Evolutionary conservation across 2,113 vertebrate species (phyloP).

Genomic region (Laticauda colubrina): DNA sequence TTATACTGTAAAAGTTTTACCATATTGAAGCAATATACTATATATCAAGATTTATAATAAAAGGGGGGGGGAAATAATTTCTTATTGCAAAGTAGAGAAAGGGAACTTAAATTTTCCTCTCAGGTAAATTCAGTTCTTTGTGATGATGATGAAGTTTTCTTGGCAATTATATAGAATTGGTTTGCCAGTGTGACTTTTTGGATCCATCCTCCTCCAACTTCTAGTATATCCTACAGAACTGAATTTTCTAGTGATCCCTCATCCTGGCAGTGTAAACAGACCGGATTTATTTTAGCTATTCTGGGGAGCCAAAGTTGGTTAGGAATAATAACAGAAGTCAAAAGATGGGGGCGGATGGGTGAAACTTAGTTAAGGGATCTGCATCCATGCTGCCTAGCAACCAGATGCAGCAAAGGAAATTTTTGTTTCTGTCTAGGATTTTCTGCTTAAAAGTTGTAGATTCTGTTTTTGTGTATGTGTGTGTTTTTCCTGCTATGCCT

Average conservation of each 20-base stretch:
- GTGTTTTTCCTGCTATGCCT: neutral
- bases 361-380: neutral
- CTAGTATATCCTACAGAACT: neutral
- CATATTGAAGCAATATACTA: neutral
- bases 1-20: neutral
- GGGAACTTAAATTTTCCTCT: neutral
- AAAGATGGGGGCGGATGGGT: neutral
- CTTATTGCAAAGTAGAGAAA: neutral
- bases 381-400: neutral
- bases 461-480: neutral
- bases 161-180: neutral
- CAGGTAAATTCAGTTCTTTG: neutral
- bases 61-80: neutral
- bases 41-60: neutral
- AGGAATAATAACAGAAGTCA: neutral
- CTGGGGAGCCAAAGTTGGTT: neutral
- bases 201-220: neutral
- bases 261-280: neutral
- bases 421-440: neutral
- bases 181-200: neutral
- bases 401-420: neutral
- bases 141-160: neutral
- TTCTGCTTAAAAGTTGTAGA: neutral
- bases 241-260: neutral
- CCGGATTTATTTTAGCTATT: neutral